Base-by-base conservation (phyloP, 2,797 vertebrate genomes). In the Rousettus madagascariensis region DNA sequence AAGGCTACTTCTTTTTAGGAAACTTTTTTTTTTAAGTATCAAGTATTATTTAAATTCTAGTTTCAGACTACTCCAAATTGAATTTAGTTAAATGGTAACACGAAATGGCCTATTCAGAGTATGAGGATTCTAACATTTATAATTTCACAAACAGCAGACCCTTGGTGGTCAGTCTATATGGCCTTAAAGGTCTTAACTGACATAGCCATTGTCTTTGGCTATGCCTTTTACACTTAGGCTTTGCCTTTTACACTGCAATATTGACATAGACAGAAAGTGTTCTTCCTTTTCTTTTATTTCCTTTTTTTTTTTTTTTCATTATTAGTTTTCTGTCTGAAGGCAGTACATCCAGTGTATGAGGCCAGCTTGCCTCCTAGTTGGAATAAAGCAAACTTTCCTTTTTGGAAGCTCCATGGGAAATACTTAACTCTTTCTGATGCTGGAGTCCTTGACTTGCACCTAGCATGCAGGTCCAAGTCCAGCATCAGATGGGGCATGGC, bases 191-290 rank as follows among this genome's bases (percentile, higher is more conserved):
- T 93, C 89, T 95, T 75, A 53, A 0, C 65, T 4, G 17, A 43
- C 24, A 51, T 79, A 66, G 5, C 86, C 75, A 66, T 55, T 89
- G 88, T 95, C 71, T 3, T 43, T 43, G 46, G 46, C 46, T 17
- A 0, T 55, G 7, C 84, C 72, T 97, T 92, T 90, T 79, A 66
- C 38, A 15, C 0, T 8, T 38, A 1, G 46, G 46, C 46, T 17
- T 0, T 55, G 7, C 84, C 75, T 97, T 92, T 90, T 79, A 66
- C 38, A 15, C 0, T 8, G 96, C 16, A 12, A 1, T 89, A 28
- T 26, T 95, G 97, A 87, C 91, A 96, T 96, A 61, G 94, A 66
- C 91, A 96, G 90, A 96, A 96, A 86, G 72, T 79, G 24, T 30
- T 55, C 83, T 82, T 38, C 22, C 43, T 11, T 46, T 46, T 46